These are phyloP conservation scores for Synanthedon andrenaeformis DNA, from an alignment of 2,888 invertebrate genomes.

Conservation along the genomic window DNA sequence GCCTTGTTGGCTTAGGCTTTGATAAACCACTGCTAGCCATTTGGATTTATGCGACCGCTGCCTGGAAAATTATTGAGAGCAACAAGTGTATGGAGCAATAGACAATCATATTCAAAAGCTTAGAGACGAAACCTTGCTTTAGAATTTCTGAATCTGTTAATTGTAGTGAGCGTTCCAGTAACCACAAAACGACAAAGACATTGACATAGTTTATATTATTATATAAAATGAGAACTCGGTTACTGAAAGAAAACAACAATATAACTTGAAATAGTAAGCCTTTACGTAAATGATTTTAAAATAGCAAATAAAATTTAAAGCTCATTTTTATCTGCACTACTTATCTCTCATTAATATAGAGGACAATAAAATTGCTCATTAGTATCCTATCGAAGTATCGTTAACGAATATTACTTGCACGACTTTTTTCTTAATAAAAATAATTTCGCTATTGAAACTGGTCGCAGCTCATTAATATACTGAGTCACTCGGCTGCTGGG, in stretches of 20 bases:
- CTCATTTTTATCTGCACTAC: neutral
- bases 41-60: neutral
- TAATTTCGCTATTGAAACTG: neutral
- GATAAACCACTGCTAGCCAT: neutral
- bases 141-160: no score
- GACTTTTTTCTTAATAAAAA: neutral
- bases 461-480: conserved; percentile 6
- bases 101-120: neutral
- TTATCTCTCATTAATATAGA: neutral
- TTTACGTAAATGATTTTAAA: neutral
- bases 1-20: neutral
- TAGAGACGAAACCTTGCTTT: no score
- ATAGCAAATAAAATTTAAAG: neutral
- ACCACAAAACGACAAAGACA: no score
- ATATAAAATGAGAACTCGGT: no score
- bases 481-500: conserved; percentile 6
- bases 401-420: neutral
- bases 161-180: no score
- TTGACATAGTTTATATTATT: no score
- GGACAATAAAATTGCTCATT: neutral
- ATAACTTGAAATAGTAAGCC: no score
- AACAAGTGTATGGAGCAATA: neutral
- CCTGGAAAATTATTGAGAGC: neutral
- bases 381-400: neutral
- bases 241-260: no score